These are phyloP conservation scores for Cranoglanis bouderius DNA, from an alignment of 2,113 vertebrate species.

Conservation along the genomic window DNA sequence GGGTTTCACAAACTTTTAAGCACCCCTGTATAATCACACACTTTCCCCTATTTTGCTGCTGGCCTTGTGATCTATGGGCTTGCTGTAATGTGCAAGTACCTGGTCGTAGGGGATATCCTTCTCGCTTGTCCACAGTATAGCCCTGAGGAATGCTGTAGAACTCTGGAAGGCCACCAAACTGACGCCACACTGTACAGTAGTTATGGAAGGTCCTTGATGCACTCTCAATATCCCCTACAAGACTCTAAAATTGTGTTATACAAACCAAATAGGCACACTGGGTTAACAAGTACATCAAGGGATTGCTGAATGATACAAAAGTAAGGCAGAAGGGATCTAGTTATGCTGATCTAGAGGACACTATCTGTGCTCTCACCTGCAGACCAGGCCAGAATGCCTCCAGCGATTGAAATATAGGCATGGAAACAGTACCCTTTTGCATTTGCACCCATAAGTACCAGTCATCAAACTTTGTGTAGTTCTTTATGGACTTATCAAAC, in stretches of 20 bases:
- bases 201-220: slow-evolving; percentile 94
- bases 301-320: background rate
- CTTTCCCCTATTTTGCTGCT: background rate
- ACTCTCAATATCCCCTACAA: slow-evolving; percentile 88
- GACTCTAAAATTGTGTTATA: slow-evolving; percentile 74
- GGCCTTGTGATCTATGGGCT: background rate
- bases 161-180: slow-evolving; percentile 95
- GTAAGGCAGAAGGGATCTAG: background rate
- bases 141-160: slow-evolving; percentile 99
- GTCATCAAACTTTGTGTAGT: slow-evolving; percentile 97
- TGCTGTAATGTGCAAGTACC: slow-evolving; percentile 67
- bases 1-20: too few relatives aligned
- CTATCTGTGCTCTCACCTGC: slow-evolving; percentile 76
- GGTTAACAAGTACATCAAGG: background rate
- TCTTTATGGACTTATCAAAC: slow-evolving; percentile 89
- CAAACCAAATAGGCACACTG: slow-evolving; percentile 8
- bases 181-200: slow-evolving; percentile 96
- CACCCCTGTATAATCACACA: background rate
- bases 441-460: slow-evolving; percentile 99
- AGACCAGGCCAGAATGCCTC: slow-evolving; percentile 98
- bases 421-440: slow-evolving; percentile 97
- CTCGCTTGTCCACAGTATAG: slow-evolving; percentile 94
- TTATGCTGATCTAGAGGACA: background rate
- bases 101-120: slow-evolving; percentile 93
- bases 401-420: slow-evolving; percentile 97